phyloP scores from a whole-genome alignment of 2,888 invertebrate species.

The Euclidia mi region DNA sequence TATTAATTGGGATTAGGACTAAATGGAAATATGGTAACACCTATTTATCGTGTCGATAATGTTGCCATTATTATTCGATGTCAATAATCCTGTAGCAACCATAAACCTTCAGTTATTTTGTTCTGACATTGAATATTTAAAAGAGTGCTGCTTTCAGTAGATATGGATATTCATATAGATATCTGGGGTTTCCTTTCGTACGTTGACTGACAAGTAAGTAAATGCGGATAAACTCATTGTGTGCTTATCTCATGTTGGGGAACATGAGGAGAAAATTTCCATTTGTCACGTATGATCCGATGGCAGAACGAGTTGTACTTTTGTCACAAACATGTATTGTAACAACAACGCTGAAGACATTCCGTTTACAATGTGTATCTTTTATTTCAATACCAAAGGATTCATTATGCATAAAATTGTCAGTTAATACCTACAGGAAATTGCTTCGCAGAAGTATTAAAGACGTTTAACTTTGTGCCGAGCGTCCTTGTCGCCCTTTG shows the following conservation, averaged over 20 bases:
- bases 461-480: slow-evolving; percentile 74
- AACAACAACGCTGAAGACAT: slow-evolving; percentile 36
- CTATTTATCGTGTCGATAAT: slow-evolving; percentile 14
- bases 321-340: slow-evolving; percentile 40
- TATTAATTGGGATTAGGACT: slow-evolving; percentile 62
- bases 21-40: slow-evolving; percentile 25
- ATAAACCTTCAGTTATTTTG: too few species aligned
- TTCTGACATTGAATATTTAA: too few species aligned
- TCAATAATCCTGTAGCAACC: not conserved
- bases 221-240: slow-evolving; percentile 66
- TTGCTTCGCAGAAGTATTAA: slow-evolving; percentile 76
- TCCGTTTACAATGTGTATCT: slow-evolving; percentile 30
- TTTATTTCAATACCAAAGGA: slow-evolving; percentile 66
- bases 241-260: slow-evolving; percentile 67
- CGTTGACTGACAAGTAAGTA: too few species aligned
- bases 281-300: slow-evolving; percentile 64
- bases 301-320: slow-evolving; percentile 55
- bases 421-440: slow-evolving; percentile 74
- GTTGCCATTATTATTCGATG: not conserved
- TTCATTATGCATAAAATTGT: slow-evolving; percentile 75
- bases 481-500: slow-evolving; percentile 76
- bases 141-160: not conserved
- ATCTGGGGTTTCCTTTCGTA: too few species aligned
- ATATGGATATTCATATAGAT: not conserved
- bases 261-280: slow-evolving; percentile 58